A percentile compares a stretch with the other conserved stretches of the same genome.
These are phyloP conservation scores for Apomyelois bistriatella DNA, from an alignment of 2,888 invertebrate species.

Conservation along the genomic window DNA sequence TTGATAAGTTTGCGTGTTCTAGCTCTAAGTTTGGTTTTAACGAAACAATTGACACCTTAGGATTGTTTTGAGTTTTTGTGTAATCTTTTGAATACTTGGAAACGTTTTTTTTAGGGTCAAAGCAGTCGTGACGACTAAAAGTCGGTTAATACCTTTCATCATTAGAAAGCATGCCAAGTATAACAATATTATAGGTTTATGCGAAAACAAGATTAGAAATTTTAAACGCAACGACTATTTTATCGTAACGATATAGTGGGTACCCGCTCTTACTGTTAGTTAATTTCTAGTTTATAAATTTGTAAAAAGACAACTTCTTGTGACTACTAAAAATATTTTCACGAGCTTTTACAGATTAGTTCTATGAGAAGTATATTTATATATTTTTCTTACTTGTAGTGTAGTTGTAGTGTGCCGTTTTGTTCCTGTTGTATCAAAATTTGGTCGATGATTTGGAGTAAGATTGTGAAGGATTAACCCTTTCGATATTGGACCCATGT, in stretches of 20 bases:
- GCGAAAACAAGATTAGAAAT: background rate
- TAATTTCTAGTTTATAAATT: conserved; percentile 34
- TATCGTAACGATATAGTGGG: background rate
- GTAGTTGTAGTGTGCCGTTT: conserved; percentile 50
- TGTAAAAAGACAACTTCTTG: conserved; percentile 65
- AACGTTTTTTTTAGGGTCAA: background rate
- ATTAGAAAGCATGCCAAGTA: background rate
- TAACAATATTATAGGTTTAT: background rate
- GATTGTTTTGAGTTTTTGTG: conserved; percentile 41
- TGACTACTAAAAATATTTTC: conserved; percentile 64
- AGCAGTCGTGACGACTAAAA: background rate
- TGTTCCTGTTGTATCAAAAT: conserved; percentile 37
- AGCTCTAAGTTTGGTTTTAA: conserved; percentile 41
- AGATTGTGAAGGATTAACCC: conserved; percentile 12
- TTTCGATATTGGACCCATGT: background rate
- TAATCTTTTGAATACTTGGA: conserved; percentile 14
- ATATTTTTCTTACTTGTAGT: conserved; percentile 77
- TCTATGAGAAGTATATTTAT: conserved; percentile 62
- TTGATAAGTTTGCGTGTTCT: conserved; percentile 61
- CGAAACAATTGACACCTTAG: conserved; percentile 36
- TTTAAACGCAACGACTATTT: background rate
- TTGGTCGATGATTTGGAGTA: conserved; percentile 26
- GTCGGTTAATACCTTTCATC: background rate
- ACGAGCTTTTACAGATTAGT: conserved; percentile 76
- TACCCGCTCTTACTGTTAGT: conserved; percentile 28